A percentile compares a stretch with the other conserved stretches of the same genome.
Evolutionary conservation across 2,113 vertebrate species (phyloP).

Genomic region (Erythrolamprus reginae): DNA sequence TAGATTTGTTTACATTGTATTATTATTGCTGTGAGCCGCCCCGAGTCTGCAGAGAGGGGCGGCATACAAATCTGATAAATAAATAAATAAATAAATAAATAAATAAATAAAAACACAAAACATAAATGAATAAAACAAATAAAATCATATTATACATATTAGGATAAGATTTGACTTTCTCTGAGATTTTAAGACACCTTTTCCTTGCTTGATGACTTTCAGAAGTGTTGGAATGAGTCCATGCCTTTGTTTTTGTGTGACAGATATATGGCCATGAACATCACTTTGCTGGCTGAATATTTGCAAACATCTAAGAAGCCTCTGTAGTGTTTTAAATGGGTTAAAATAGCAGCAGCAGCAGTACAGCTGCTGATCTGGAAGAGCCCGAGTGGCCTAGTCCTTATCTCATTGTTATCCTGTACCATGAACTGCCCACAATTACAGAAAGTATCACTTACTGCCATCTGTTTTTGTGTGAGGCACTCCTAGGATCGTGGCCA

Average conservation of each 20-base stretch:
- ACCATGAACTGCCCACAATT: conserved; percentile 46
- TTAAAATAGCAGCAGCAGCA: conserved; percentile 58
- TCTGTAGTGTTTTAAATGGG: conserved; percentile 30
- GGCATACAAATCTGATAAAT: no score
- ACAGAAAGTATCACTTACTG: conserved; percentile 59
- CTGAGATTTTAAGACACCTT: background rate
- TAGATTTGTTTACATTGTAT: no score
- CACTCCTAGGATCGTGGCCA: conserved; percentile 50
- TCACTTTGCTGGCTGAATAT: background rate
- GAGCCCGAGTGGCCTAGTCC: conserved; percentile 36
- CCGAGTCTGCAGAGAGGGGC: no score
- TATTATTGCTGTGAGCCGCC: no score
- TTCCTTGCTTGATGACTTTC: background rate
- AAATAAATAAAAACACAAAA: background rate
- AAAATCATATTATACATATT: background rate
- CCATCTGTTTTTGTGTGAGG: conserved; percentile 66
- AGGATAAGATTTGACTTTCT: background rate
- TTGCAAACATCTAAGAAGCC: background rate
- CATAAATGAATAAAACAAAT: background rate
- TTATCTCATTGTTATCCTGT: conserved; percentile 48
- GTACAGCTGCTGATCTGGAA: conserved; percentile 46
- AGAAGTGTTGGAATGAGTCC: background rate
- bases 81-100: no score
- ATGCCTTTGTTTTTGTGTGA: background rate
- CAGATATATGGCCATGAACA: background rate